A percentile compares a stretch with the other conserved stretches of the same genome.
Evolutionary conservation across 1,140 invertebrate species (phyloP).

Genomic region (Battus philenor): DNA sequence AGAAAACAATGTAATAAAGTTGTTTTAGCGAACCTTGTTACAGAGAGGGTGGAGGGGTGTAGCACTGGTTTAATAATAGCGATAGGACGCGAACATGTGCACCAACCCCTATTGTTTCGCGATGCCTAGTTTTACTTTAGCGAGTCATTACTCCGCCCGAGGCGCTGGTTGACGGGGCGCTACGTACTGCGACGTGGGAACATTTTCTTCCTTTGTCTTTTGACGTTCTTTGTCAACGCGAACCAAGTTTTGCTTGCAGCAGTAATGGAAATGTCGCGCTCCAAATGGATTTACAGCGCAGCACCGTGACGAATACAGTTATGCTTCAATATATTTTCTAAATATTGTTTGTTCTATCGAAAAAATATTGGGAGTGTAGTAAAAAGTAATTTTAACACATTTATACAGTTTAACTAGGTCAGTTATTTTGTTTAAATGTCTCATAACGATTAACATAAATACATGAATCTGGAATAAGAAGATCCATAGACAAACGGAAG

Average conservation of each 20-base stretch:
- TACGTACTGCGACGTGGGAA: conserved; percentile 4
- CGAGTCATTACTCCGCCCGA: conserved; percentile 1
- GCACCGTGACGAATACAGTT: neutral
- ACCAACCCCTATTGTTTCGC: conserved; percentile 1
- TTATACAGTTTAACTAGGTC: no score
- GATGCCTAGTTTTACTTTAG: conserved; percentile 11
- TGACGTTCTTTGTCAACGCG: conserved; percentile 12
- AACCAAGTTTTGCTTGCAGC: conserved; percentile 7
- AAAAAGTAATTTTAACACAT: no score
- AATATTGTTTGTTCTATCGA: no score
- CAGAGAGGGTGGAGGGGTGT: neutral
- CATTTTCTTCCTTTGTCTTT: conserved; percentile 12
- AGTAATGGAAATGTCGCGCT: conserved; percentile 8
- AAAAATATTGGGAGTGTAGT: no score
- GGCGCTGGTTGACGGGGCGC: neutral
- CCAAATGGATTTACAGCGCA: conserved; percentile 6
- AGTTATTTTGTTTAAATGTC: no score
- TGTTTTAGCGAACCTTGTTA: no score
- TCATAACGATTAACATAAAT: no score
- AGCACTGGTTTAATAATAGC: conserved; percentile 1
- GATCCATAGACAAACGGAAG: no score
- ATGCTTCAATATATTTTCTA: no score
- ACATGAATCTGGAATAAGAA: no score
- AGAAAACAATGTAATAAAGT: no score
- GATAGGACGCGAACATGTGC: neutral